These are phyloP conservation scores for Rhynchonycteris naso DNA, from an alignment of 2,797 vertebrate species.

Conservation along the genomic window DNA sequence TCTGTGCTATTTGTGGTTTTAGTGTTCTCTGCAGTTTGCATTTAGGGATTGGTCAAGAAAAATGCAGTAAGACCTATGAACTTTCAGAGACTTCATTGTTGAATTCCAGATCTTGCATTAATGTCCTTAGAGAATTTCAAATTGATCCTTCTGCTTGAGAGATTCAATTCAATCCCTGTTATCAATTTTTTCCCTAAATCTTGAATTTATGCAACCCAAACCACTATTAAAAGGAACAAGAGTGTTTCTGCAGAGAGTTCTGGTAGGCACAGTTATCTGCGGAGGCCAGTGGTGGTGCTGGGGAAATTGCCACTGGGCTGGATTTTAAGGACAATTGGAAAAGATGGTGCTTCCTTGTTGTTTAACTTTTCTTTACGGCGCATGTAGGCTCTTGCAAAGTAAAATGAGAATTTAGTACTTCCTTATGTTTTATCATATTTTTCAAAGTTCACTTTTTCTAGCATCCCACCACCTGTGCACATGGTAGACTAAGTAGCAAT, in stretches of 20 bases:
- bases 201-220: conserved; percentile 31
- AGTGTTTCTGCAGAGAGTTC: not conserved
- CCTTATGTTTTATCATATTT: conserved; percentile 6
- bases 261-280: not conserved
- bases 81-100: not conserved
- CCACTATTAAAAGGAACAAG: not conserved
- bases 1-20: conserved; percentile 40
- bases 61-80: not conserved
- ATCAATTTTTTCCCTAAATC: conserved; percentile 45
- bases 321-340: not conserved
- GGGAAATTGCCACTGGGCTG: not conserved
- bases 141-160: not conserved
- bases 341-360: not conserved
- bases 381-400: not conserved
- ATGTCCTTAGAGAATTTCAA: conserved; percentile 27
- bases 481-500: not conserved
- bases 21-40: not conserved
- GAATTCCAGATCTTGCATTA: conserved; percentile 13
- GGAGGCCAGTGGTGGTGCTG: not conserved
- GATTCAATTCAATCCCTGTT: conserved; percentile 20
- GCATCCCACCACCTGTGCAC: not conserved
- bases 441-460: not conserved
- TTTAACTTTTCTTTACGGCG: not conserved
- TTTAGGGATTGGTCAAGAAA: conserved; percentile 50
- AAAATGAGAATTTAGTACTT: conserved; percentile 43